phyloP scores from a whole-genome alignment of 2,888 invertebrate genomes.

The Cantharis nigra region DNA sequence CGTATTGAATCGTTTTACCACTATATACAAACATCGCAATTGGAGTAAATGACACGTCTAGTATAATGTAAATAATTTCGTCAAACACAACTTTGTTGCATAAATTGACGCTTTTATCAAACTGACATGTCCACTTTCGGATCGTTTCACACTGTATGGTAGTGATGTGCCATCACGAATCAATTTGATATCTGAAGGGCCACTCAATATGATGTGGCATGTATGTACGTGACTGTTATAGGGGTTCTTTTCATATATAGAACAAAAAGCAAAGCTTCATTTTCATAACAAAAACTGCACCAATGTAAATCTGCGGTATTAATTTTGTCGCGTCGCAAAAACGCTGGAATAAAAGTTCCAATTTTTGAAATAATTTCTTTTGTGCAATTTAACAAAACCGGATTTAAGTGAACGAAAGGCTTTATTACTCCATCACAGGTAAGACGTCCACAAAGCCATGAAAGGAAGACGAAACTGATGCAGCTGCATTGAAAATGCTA shows the following conservation, averaged over 20 bases:
- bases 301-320: neutral
- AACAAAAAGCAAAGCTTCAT: slow-evolving; percentile 5
- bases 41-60: slow-evolving; percentile 5
- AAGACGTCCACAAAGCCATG: neutral
- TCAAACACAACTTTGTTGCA: neutral
- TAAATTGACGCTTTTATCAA: neutral
- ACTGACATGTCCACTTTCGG: slow-evolving; percentile 19
- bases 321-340: neutral
- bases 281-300: neutral
- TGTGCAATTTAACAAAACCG: neutral
- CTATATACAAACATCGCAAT: neutral
- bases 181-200: slow-evolving; percentile 28
- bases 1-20: neutral
- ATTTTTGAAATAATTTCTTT: neutral
- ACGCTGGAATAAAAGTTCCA: neutral
- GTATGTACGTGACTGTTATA: slow-evolving; percentile 22
- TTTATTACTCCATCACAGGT: neutral
- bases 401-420: neutral
- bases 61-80: neutral
- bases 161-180: slow-evolving; percentile 21
- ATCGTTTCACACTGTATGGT: slow-evolving; percentile 17
- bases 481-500: neutral
- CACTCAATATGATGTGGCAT: slow-evolving; percentile 18
- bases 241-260: slow-evolving; percentile 14
- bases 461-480: neutral